Conservation (phyloP, 1,140 invertebrate genomes). For the Mesaphorura yosii region DNA sequence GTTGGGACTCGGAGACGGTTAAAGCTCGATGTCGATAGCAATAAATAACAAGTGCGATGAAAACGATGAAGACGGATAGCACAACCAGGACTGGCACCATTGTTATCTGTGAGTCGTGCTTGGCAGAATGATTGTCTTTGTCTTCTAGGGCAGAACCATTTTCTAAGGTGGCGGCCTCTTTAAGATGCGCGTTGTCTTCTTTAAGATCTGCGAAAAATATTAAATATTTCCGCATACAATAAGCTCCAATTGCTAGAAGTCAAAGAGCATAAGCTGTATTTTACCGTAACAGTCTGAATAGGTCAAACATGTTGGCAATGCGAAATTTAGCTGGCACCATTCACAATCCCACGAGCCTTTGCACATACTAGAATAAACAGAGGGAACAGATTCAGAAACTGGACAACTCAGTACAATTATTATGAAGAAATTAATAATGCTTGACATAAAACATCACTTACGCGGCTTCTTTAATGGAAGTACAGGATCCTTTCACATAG, state of each 20-base stretch:
- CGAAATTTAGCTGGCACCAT: conserved; percentile 61
- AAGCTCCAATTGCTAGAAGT: neutral
- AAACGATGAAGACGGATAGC: conserved; percentile 48
- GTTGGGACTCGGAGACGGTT: conserved; percentile 22
- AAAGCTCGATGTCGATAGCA: conserved; percentile 47
- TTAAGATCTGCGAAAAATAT: conserved; percentile 37
- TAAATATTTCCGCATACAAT: conserved; percentile 1
- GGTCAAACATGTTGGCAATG: conserved; percentile 11
- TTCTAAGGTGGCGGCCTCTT: neutral
- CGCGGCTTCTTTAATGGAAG: too few species aligned
- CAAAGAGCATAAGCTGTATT: too few species aligned
- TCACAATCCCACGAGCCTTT: too few species aligned
- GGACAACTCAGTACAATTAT: too few species aligned
- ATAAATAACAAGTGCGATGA: conserved; percentile 49
- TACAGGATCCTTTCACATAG: too few species aligned
- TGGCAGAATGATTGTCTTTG: too few species aligned
- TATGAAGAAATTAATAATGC: too few species aligned
- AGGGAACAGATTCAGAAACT: too few species aligned
- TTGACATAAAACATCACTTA: too few species aligned
- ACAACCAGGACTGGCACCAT: conserved; percentile 53
- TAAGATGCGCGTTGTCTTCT: neutral
- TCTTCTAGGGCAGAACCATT: neutral
- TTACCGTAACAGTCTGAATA: conserved; percentile 23
- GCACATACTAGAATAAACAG: too few species aligned
- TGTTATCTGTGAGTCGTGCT: conserved; percentile 29